Evolutionary conservation across 2,797 vertebrate species (phyloP), one percentile per base, ranked within the genome.

Genomic region (Catostomus latipinnis): DNA sequence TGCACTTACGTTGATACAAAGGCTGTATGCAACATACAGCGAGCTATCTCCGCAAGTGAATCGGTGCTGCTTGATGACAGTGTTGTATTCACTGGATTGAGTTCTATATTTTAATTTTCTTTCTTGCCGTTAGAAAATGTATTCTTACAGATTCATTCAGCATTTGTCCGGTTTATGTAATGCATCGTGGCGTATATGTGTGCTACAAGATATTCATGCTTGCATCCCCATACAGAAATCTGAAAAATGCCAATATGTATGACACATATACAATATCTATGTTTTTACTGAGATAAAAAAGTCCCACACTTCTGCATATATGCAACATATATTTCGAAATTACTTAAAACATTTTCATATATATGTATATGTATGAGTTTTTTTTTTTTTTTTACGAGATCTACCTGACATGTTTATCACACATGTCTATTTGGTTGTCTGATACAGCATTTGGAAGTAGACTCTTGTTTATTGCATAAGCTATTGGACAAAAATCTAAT

Each of bases 1-100:
- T 53, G 60, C 78, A 73, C n/a, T 46, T 52, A 45, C 62, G 53
- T 61, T 46, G 48, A 56, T 73, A 81, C 73, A 63, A 81, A 81
- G 82, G 56, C 65, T 62, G 71, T 56, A 56, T 34, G 34, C 34
- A 34, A 34, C 34, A 56, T 57, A 18, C 16, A 48, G 48, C 73
- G 60, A 76, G 56, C 77, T 69, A n/a, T 58, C 73, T 75, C 54
- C 45, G 50, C 81, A 74, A 82, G 57, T 70, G 22, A 48, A 9
- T 70, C 43, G 10, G 60, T 61, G 56, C 34, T 0, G 56, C 7
- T 69, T 13, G 54, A 14, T 68, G 53, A 18, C 22, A 74, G 52
- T 60, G 6, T 53, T 61, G 18, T 22, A 11, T 22, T 71, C 9
- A 63, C 16, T 48, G 53, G 10, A 13, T 58, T 12, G 13, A 46